Base-by-base conservation (phyloP, 2,888 invertebrate species). In the Allophyes oxyacanthae region DNA sequence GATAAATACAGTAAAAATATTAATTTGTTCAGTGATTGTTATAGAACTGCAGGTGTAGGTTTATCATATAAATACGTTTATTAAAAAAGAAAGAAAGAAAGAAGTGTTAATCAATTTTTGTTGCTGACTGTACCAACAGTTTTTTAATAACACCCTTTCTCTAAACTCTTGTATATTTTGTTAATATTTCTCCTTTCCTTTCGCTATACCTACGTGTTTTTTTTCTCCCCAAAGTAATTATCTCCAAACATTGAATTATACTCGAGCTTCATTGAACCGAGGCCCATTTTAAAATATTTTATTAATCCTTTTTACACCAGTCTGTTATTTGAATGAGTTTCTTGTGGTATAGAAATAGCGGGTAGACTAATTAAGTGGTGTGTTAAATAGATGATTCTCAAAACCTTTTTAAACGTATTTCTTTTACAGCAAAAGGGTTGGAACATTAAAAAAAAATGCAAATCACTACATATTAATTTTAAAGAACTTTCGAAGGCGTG, bases 251-350 rank as follows among this genome's bases (percentile, higher is more conserved):
- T 62, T 64, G 55, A 57, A 66, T 65, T 58, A 55, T 54, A 48
- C 44, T 48, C 4, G n/a, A 49, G 42, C 26, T 43, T 61, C 46
- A 70, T 64, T 65, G 25, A 59, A 42, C 53, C 43, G 50, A 49
- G 54, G 46, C 50, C 36, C 26, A 11, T 53, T 71, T 59, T 42
- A 61, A 69, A 76, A 67, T 49, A 64, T 69, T 78, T 66, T 54
- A 68, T 63, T 60, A 71, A 71, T 69, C 59, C 55, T 67, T 68
- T 78, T 64, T 44, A 57, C 38, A 25, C 42, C 62, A 64, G 49
- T 60, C 55, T 61, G 46, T 72, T 66, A 69, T 72, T 69, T 65
- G 37, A 71, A 72, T 69, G 32, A 70, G 66, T 73, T 75, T 70
- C 50, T 58, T 53, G 30, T 42, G 37, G 42, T 50, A 43, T 32